Percentiles rank a stretch among this genome's conserved stretches.
phyloP scores from a whole-genome alignment of 2,113 vertebrate species.

The Grammomys dolichurus region DNA sequence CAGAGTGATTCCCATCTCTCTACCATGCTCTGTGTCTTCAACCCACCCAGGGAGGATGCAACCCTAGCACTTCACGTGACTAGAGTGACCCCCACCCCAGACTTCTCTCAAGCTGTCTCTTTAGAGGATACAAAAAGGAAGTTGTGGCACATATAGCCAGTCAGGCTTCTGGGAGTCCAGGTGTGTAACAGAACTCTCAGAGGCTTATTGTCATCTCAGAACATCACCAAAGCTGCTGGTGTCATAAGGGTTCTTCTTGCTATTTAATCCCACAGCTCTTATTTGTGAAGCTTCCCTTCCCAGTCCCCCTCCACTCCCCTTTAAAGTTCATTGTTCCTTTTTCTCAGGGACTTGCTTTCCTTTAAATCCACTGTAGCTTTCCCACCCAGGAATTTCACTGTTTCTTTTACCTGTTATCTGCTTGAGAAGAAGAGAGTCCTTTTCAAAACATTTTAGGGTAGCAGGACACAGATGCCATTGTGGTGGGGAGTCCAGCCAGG shows the following conservation, averaged over 20 bases:
- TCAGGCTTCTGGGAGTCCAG: not conserved
- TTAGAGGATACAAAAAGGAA: slow-evolving; percentile 2
- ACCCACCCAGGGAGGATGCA: not conserved
- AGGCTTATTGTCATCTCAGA: slow-evolving; percentile 41
- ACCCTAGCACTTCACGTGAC: not conserved
- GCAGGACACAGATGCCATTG: slow-evolving; percentile 27
- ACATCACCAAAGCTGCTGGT: not conserved
- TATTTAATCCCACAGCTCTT: slow-evolving; percentile 13
- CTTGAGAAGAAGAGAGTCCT: not conserved
- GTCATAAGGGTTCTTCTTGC: slow-evolving; percentile 2
- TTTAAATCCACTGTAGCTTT: not conserved
- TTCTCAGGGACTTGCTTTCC: not conserved
- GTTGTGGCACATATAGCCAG: not conserved
- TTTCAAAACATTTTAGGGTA: not conserved
- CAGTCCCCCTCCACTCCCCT: not conserved
- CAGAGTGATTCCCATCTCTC: not conserved
- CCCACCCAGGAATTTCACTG: not conserved
- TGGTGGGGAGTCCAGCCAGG: not conserved
- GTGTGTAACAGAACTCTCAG: not conserved
- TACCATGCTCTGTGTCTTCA: not conserved
- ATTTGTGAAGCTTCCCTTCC: not conserved
- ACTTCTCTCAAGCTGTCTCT: not conserved
- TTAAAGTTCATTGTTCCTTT: slow-evolving; percentile 16
- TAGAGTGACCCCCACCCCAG: not conserved
- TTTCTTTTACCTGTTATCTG: not conserved